Evolutionary conservation across 2,888 invertebrate species (phyloP).

Genomic region (Ochropleura leucogaster): DNA sequence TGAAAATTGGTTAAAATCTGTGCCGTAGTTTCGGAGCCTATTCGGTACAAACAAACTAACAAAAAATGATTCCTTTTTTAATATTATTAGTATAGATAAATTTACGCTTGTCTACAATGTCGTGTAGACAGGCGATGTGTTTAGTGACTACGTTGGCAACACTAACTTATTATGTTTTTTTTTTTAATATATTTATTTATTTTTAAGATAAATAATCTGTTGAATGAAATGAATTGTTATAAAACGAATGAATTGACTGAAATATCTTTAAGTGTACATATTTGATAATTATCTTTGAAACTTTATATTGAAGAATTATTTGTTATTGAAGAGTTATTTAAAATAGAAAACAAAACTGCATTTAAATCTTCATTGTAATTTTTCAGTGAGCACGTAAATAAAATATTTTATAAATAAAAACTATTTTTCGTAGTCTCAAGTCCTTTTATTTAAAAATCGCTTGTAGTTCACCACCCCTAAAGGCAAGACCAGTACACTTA

Average conservation of each 20-base stretch:
- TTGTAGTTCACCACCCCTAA: not conserved
- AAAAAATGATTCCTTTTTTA: too few species aligned
- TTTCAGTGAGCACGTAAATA: constrained; percentile 5
- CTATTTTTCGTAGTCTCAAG: not conserved
- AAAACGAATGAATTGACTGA: constrained; percentile 30
- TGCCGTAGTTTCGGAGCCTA: too few species aligned
- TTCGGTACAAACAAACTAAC: too few species aligned
- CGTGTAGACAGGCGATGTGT: too few species aligned
- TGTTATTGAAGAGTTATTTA: too few species aligned
- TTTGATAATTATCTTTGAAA: constrained; percentile 12
- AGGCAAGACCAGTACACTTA: not conserved
- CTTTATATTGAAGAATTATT: not conserved
- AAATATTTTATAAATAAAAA: constrained; percentile 20
- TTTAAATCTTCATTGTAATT: constrained; percentile 5
- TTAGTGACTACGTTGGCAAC: not conserved
- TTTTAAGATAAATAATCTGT: not conserved
- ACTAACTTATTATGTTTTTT: not conserved
- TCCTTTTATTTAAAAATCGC: not conserved
- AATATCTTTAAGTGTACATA: constrained; percentile 12
- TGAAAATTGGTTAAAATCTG: too few species aligned
- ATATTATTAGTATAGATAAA: too few species aligned
- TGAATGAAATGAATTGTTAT: constrained; percentile 2
- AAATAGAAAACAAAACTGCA: constrained; percentile 3
- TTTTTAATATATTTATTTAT: not conserved
- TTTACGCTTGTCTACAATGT: too few species aligned